phyloP scores from a whole-genome alignment of 2,113 vertebrate genomes.

The Lonchura striata region DNA sequence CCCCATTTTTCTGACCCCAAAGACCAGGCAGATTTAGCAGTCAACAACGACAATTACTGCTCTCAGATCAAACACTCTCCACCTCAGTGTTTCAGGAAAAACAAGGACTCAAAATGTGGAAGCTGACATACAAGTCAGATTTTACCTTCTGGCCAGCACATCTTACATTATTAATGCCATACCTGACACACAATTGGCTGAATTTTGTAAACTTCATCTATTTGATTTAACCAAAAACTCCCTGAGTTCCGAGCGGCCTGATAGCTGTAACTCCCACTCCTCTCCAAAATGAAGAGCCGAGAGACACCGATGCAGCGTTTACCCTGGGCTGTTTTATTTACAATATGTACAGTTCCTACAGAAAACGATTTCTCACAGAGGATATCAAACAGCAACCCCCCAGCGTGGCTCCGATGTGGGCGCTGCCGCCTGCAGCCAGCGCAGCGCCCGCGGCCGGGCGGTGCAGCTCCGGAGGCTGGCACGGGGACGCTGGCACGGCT shows the following conservation, averaged over 20 bases:
- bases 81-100: background rate
- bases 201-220: background rate
- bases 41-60: background rate
- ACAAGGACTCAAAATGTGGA: background rate
- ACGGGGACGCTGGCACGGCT: background rate
- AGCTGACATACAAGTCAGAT: background rate
- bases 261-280: background rate
- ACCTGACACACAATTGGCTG: background rate
- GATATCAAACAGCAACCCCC: background rate
- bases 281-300: background rate
- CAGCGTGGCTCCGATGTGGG: background rate
- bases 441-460: background rate
- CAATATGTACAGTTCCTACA: conserved; percentile 59
- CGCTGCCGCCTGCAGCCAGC: background rate
- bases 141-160: background rate
- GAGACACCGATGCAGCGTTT: background rate
- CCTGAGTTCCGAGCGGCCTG: rapidly evolving
- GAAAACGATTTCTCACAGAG: conserved; percentile 9
- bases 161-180: rapidly evolving
- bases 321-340: conserved; percentile 49
- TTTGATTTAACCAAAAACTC: background rate
- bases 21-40: background rate
- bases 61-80: background rate
- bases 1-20: background rate
- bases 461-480: background rate